Evolutionary conservation across 2,113 vertebrate species (phyloP).

Genomic region (Myotis yumanensis): DNA sequence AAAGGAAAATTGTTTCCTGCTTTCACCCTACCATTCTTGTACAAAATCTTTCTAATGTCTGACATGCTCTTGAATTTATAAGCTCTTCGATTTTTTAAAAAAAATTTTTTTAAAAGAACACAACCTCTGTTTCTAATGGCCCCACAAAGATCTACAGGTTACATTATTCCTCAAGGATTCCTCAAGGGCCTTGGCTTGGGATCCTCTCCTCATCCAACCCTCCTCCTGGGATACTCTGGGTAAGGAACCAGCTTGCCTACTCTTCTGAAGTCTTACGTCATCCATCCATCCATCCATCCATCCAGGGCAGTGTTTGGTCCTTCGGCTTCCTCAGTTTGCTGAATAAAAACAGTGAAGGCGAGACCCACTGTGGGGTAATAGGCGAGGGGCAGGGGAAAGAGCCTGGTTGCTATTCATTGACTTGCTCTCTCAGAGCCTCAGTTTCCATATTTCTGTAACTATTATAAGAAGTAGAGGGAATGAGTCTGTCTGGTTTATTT

Average conservation of each 20-base stretch:
- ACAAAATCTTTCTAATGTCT: too few relatives aligned
- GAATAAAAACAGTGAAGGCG: fast-evolving
- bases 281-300: not conserved
- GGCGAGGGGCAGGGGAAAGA: not conserved
- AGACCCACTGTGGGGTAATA: not conserved
- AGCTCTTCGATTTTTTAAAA: too few relatives aligned
- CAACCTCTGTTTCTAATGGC: not conserved
- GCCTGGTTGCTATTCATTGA: not conserved
- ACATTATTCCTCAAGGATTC: not conserved
- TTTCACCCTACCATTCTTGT: too few relatives aligned
- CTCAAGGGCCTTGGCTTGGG: not conserved
- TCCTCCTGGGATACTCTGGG: not conserved
- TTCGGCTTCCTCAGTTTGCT: not conserved
- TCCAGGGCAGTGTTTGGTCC: not conserved
- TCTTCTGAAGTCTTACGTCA: not conserved
- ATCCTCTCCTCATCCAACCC: not conserved
- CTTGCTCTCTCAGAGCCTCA: not conserved
- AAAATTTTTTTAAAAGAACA: too few relatives aligned
- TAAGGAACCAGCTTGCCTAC: not conserved
- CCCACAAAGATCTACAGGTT: not conserved
- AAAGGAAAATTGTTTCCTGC: too few relatives aligned
- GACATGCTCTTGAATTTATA: too few relatives aligned
- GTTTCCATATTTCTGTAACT: not conserved
- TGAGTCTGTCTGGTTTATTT: not conserved
- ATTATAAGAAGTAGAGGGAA: not conserved